A percentile compares a stretch with the other conserved stretches of the same genome.
Conservation (phyloP, 1,140 invertebrate genomes). For the Drosophila chauvacae region DNA sequence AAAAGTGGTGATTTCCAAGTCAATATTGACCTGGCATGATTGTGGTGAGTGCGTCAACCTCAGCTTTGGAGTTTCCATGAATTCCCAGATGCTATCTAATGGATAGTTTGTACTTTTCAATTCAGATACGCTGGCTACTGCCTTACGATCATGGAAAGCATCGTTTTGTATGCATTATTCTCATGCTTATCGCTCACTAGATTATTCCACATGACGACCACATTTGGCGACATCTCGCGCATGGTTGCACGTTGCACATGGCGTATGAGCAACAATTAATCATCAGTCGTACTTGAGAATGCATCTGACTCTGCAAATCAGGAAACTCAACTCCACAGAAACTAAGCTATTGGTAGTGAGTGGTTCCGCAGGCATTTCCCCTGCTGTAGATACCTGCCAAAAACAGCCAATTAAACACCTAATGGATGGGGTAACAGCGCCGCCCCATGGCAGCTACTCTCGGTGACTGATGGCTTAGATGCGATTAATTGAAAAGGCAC, state of each 20-base stretch:
- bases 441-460: background rate
- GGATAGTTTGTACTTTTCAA: background rate
- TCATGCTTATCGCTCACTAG: slow-evolving; percentile 17
- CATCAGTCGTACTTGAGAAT: slow-evolving; percentile 39
- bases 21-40: slow-evolving; percentile 4
- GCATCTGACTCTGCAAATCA: slow-evolving; percentile 29
- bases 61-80: background rate
- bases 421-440: slow-evolving; percentile 1
- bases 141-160: background rate
- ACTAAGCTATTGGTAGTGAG: slow-evolving; percentile 4
- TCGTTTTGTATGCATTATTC: slow-evolving; percentile 20
- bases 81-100: background rate
- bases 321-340: slow-evolving; percentile 15
- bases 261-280: slow-evolving; percentile 66
- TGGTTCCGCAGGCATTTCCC: slow-evolving; percentile 12
- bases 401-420: slow-evolving; percentile 1
- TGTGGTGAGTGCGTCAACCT: background rate
- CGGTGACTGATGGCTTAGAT: slow-evolving; percentile 3
- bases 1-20: slow-evolving; percentile 1
- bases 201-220: slow-evolving; percentile 34
- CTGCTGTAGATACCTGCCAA: background rate
- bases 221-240: slow-evolving; percentile 56
- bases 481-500: slow-evolving; percentile 6
- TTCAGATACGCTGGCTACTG: background rate
- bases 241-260: slow-evolving; percentile 65